phyloP scores from a whole-genome alignment of 2,113 vertebrate species.

The Bufo gargarizans region DNA sequence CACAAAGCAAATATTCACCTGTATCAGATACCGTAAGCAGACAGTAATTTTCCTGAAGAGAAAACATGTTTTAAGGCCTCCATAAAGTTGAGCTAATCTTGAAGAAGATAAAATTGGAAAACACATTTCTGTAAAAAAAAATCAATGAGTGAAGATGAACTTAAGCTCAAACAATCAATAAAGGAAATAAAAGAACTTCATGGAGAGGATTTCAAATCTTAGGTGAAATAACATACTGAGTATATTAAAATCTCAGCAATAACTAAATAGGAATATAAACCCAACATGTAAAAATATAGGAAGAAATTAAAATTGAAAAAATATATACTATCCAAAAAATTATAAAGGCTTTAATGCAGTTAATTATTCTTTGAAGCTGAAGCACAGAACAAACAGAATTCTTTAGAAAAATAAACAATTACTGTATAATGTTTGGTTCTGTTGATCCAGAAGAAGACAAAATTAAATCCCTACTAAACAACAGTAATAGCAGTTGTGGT shows the following conservation, averaged over 20 bases:
- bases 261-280: not conserved
- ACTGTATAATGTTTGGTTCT: too few species aligned
- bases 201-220: constrained; percentile 9
- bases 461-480: too few species aligned
- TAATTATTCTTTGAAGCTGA: too few species aligned
- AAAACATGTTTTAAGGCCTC: not conserved
- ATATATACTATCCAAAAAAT: too few species aligned
- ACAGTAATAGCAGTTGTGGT: too few species aligned
- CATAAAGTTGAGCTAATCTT: constrained; percentile 19
- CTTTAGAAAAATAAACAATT: too few species aligned
- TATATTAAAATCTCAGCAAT: not conserved
- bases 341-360: too few species aligned
- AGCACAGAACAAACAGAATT: too few species aligned
- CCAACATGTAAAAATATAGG: not conserved
- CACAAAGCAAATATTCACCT: not conserved
- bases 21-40: not conserved
- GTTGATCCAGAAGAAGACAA: too few species aligned
- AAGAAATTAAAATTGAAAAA: not conserved
- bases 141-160: constrained; percentile 37
- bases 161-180: constrained; percentile 34
- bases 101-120: constrained; percentile 40
- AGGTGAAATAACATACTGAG: constrained; percentile 3
- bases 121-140: constrained; percentile 37
- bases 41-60: not conserved
- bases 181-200: constrained; percentile 30